Evolutionary conservation across 2,113 vertebrate species (phyloP).

Genomic region (Scomber scombrus): DNA sequence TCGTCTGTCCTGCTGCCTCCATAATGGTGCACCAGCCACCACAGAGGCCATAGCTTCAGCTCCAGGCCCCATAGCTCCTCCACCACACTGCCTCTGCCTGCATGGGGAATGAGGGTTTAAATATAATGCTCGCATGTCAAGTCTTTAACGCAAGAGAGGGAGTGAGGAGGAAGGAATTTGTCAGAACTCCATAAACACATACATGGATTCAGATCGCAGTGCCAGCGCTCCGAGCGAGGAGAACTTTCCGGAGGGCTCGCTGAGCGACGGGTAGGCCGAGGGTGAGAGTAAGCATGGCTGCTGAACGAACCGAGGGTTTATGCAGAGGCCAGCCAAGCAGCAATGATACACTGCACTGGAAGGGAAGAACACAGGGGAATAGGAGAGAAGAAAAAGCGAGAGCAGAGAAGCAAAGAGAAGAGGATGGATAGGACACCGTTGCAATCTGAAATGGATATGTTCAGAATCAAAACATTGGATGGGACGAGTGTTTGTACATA

Average conservation of each 20-base stretch:
- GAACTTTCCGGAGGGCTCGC: constrained; percentile 75
- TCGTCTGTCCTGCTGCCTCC: constrained; percentile 57
- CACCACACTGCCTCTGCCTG: constrained; percentile 60
- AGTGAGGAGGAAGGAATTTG: constrained; percentile 82
- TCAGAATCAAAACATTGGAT: neutral
- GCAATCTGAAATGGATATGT: constrained; percentile 14
- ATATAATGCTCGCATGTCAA: constrained; percentile 81
- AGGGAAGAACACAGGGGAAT: constrained; percentile 52
- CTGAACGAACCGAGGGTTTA: constrained; percentile 85
- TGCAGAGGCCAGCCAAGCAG: constrained; percentile 90
- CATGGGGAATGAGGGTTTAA: constrained; percentile 75
- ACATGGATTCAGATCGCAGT: constrained; percentile 66
- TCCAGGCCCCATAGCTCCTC: constrained; percentile 60
- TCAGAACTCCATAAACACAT: constrained; percentile 84
- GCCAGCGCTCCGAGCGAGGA: constrained; percentile 72
- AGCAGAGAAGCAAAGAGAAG: constrained; percentile 33
- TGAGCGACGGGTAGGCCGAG: constrained; percentile 58
- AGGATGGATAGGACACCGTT: constrained; percentile 12
- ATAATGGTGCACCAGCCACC: constrained; percentile 68
- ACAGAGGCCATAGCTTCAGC: constrained; percentile 63
- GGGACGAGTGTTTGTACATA: neutral
- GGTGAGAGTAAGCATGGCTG: constrained; percentile 77
- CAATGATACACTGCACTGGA: constrained; percentile 84
- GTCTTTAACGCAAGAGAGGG: constrained; percentile 70
- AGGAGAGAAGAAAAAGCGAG: constrained; percentile 49